These are phyloP conservation scores for Zaprionus ghesquierei DNA, from an alignment of 1,140 invertebrate genomes.

Conservation along the genomic window DNA sequence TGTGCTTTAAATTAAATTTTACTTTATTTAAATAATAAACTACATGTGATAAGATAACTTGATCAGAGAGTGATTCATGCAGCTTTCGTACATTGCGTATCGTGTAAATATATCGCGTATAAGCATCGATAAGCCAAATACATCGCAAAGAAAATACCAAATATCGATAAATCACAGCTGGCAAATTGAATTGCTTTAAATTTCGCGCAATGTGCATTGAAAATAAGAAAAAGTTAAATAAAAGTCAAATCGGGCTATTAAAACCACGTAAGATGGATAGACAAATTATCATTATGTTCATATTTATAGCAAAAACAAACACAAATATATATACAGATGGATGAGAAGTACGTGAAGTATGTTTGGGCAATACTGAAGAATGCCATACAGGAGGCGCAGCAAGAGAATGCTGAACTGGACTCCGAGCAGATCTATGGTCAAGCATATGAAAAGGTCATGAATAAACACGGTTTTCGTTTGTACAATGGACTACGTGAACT, in stretches of 20 bases:
- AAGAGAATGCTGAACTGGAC: neutral
- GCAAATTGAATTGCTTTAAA: neutral
- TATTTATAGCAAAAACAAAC: neutral
- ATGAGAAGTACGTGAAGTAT: constrained; percentile 1
- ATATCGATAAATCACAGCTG: neutral
- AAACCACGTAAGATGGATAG: neutral
- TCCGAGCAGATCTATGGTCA: neutral
- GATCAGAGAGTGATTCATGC: neutral
- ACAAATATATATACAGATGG: neutral
- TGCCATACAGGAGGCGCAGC: neutral
- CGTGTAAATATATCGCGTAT: neutral
- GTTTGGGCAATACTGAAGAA: neutral
- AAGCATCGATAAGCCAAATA: neutral
- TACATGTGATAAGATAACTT: neutral
- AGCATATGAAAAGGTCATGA: neutral
- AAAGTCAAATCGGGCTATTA: neutral
- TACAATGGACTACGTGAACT: constrained; percentile 4
- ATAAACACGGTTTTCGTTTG: constrained; percentile 6
- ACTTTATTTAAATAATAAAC: too few species aligned
- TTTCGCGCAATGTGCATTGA: neutral
- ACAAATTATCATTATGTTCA: neutral
- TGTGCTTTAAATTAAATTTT: too few species aligned
- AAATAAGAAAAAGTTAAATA: neutral
- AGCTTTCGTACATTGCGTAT: neutral
- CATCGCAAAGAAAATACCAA: neutral